These are phyloP conservation scores for Emydocephalus ijimae DNA, from an alignment of 2,113 vertebrate species.

Conservation along the genomic window DNA sequence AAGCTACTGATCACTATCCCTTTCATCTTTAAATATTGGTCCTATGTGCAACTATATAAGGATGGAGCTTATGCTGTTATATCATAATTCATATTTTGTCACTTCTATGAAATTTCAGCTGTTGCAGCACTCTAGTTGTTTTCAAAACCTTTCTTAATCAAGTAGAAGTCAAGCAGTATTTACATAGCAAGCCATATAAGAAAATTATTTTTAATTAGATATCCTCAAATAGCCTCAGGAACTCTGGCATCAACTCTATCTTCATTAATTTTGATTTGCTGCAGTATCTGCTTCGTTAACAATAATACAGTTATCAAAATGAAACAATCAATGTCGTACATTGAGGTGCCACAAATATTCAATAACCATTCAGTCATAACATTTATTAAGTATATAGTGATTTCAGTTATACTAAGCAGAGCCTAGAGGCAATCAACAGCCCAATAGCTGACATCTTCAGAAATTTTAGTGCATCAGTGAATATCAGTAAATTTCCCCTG, in stretches of 20 bases:
- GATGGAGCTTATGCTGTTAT: not conserved
- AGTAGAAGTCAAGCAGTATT: not conserved
- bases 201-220: slow-evolving; percentile 21
- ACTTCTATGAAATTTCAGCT: not conserved
- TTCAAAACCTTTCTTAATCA: not conserved
- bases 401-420: not conserved
- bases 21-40: not conserved
- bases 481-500: not conserved
- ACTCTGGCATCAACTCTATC: not conserved
- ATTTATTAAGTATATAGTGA: not conserved
- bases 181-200: not conserved
- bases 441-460: not conserved
- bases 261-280: slow-evolving; percentile 13
- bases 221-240: not conserved
- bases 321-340: slow-evolving; percentile 1
- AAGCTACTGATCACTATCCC: not conserved
- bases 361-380: not conserved
- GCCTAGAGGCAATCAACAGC: not conserved
- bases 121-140: not conserved
- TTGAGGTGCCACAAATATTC: not conserved
- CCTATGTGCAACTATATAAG: not conserved
- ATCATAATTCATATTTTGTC: not conserved
- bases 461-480: not conserved
- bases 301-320: not conserved
- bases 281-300: not conserved